A percentile compares a stretch with the other conserved stretches of the same genome.
Evolutionary conservation across 2,797 vertebrate genomes (phyloP).

Genomic region (Percopsis omiscomaycus): DNA sequence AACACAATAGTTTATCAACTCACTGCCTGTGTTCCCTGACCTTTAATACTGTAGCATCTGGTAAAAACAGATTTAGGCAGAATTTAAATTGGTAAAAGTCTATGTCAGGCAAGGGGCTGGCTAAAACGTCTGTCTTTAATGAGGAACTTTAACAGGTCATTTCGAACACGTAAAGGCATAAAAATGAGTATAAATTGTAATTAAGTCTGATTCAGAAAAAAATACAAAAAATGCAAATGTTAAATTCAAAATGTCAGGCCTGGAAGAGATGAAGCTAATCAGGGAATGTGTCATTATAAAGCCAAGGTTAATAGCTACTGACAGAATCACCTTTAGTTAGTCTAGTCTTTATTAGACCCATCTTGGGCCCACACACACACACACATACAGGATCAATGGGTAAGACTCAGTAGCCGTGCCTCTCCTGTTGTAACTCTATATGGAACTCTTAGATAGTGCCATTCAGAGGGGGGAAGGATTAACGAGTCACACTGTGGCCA

Average conservation of each 20-base stretch:
- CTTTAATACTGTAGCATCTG: no score
- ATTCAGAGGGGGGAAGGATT: constrained; percentile 87
- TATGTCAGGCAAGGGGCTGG: neutral
- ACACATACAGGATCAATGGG: constrained; percentile 4
- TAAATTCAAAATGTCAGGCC: constrained; percentile 57
- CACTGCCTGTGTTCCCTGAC: no score
- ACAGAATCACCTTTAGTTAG: constrained; percentile 85
- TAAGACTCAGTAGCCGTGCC: constrained; percentile 72
- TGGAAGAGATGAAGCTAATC: constrained; percentile 86
- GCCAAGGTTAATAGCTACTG: constrained; percentile 90
- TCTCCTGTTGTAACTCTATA: constrained; percentile 81
- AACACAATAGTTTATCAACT: no score
- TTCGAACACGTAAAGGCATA: constrained; percentile 26
- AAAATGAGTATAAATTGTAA: constrained; percentile 16
- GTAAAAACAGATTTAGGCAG: no score
- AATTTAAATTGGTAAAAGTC: no score
- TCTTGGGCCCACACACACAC: constrained; percentile 18
- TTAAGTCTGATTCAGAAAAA: constrained; percentile 14
- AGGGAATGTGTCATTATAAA: constrained; percentile 86
- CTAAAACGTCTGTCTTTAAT: constrained; percentile 39
- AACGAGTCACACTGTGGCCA: constrained; percentile 80
- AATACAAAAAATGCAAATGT: constrained; percentile 41
- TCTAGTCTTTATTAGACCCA: constrained; percentile 55
- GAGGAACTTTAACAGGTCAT: constrained; percentile 36
- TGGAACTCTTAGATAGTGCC: constrained; percentile 81